Evolutionary conservation across 2,888 invertebrate genomes (phyloP), one percentile per base, ranked within the genome.

Genomic region (Cheilosia vulpina): DNA sequence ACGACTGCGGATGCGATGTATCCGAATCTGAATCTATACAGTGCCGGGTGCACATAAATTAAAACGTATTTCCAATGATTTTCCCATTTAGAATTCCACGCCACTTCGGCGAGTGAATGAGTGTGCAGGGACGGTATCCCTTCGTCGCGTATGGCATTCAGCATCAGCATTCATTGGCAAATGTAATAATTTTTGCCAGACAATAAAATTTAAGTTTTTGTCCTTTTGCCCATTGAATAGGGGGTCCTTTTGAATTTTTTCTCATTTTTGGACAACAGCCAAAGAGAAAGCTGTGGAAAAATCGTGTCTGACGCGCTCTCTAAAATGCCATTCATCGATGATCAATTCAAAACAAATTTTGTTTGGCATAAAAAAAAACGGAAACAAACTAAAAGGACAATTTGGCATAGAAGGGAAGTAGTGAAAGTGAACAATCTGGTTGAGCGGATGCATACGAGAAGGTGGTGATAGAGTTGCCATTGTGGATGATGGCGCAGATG

Each of bases 131-230:
- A 13, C 17, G 47, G 27, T n/a, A n/a, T 52, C 55, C 31, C 53
- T 53, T 5, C 57, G 41, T n/a, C 17, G 17, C 47, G 38, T 6
- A 31, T 21, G 15, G 7, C 13, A 6, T 27, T 27, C 27, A 27
- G 6, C 27, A 27, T 27, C 27, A 27, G 45, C 45, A 75, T 80
- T 76, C 81, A 76, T 72, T 81, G 85, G 76, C 63, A 62, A 76
- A 85, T 85, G 81, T 81, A 85, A 85, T 77, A 81, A 85, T 85
- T 85, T 85, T 77, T 41, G 85, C 76, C 80, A 85, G 85, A 85
- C 85, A 85, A 85, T 85, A 81, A 77, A 81, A 81, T 72, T 76
- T 77, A 27, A 69, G 53, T 62, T 72, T 60, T 71, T 71, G 63
- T 77, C 65, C 66, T 76, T 41, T 57, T 66, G 41, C n/a, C 27